These are phyloP conservation scores for Chalcis sispes DNA, from an alignment of 2,888 invertebrate genomes.

Conservation along the genomic window DNA sequence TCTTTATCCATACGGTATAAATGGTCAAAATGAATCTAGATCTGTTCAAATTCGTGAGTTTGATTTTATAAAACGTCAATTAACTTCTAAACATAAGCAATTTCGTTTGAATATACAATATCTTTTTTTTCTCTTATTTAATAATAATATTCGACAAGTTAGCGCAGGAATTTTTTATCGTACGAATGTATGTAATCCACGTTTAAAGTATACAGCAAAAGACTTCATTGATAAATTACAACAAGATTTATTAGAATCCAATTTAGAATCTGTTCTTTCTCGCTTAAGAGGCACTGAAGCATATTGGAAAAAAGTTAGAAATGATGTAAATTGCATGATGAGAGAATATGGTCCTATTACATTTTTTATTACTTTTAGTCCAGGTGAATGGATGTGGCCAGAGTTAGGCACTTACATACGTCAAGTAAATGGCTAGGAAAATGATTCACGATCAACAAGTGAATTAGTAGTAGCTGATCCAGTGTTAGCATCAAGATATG, in stretches of 20 bases:
- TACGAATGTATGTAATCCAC: neutral
- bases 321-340: neutral
- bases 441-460: neutral
- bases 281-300: neutral
- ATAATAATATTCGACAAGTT: conserved; percentile 61
- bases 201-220: neutral
- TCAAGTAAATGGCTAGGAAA: conserved; percentile 60
- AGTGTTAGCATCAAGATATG: conserved; percentile 66
- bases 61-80: conserved; percentile 49
- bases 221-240: neutral
- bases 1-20: conserved; percentile 59
- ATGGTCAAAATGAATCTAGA: conserved; percentile 56
- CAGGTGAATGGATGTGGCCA: conserved; percentile 63
- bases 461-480: conserved; percentile 62
- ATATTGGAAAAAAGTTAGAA: neutral
- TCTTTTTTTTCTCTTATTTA: conserved; percentile 62
- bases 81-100: conserved; percentile 59
- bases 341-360: neutral
- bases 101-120: conserved; percentile 63
- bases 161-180: conserved; percentile 22
- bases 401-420: conserved; percentile 64
- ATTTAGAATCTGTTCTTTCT: conserved; percentile 2
- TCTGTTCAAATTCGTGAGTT: neutral
- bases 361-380: conserved; percentile 56
- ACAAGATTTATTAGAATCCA: neutral